A percentile compares a stretch with the other conserved stretches of the same genome.
Conservation (phyloP, 1,140 invertebrate species). For the Drepana arcuata region DNA sequence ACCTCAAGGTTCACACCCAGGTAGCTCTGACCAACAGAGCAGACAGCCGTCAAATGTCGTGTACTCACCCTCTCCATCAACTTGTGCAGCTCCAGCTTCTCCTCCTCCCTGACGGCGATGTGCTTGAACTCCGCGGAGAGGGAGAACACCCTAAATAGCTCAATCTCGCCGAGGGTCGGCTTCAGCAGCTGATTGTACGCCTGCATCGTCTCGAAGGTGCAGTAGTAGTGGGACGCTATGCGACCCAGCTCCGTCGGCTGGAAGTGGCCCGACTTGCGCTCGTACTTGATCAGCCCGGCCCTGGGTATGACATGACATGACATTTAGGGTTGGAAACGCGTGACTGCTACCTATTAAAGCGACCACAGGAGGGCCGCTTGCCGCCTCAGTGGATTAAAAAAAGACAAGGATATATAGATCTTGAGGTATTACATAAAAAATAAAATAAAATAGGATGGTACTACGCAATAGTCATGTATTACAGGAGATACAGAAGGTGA, state of each 20-base stretch:
- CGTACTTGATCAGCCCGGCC: slow-evolving; percentile 95
- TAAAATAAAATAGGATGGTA: too few species aligned
- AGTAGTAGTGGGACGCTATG: slow-evolving; percentile 98
- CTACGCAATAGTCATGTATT: too few species aligned
- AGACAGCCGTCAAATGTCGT: too few species aligned
- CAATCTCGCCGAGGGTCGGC: slow-evolving; percentile 97
- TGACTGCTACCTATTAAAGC: too few species aligned
- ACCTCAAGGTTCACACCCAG: too few species aligned
- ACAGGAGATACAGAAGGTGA: too few species aligned
- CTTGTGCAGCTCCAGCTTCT: slow-evolving; percentile 97
- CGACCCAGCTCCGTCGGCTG: slow-evolving; percentile 95
- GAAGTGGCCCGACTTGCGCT: slow-evolving; percentile 95
- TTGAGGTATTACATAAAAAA: too few species aligned
- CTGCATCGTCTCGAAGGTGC: slow-evolving; percentile 96
- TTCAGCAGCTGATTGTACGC: slow-evolving; percentile 98
- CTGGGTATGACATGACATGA: slow-evolving; percentile 56
- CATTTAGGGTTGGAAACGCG: too few species aligned
- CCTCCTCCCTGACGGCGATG: slow-evolving; percentile 96
- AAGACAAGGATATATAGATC: too few species aligned
- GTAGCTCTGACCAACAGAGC: too few species aligned
- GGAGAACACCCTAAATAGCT: slow-evolving; percentile 98
- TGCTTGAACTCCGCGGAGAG: slow-evolving; percentile 95
- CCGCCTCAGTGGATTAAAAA: too few species aligned
- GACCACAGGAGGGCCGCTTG: too few species aligned
- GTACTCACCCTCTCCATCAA: slow-evolving; percentile 79